phyloP scores from a whole-genome alignment of 1,140 invertebrate genomes.

The Harlomillsia oculata region DNA sequence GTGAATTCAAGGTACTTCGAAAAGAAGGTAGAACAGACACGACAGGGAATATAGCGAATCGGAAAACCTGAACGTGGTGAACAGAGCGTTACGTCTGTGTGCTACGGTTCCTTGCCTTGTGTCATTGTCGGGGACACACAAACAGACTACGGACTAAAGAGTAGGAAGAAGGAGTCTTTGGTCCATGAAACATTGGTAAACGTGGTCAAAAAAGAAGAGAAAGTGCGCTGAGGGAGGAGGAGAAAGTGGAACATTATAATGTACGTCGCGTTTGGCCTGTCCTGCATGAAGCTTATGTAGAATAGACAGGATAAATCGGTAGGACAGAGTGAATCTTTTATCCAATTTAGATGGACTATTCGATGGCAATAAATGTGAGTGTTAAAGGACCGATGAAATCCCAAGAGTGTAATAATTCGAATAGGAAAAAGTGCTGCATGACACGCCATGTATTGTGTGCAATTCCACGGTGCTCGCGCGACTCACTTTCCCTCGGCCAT shows the following conservation, averaged over 20 bases:
- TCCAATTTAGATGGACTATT: conserved; percentile 31
- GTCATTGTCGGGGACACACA: too few relatives aligned
- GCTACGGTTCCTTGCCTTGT: too few relatives aligned
- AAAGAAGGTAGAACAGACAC: neutral
- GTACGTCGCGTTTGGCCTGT: conserved; percentile 8
- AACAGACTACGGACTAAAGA: too few relatives aligned
- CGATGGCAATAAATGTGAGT: conserved; percentile 27
- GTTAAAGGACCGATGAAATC: conserved; percentile 28
- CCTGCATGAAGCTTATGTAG: conserved; percentile 9
- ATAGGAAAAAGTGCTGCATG: conserved; percentile 13
- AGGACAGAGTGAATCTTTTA: conserved; percentile 24
- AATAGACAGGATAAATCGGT: conserved; percentile 15
- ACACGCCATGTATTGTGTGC: conserved; percentile 17
- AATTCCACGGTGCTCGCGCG: too few relatives aligned
- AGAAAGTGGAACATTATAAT: conserved; percentile 8
- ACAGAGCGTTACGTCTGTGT: too few relatives aligned
- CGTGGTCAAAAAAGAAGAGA: too few relatives aligned
- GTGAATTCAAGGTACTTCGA: too few relatives aligned
- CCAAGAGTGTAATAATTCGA: conserved; percentile 26
- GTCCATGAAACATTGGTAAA: too few relatives aligned
- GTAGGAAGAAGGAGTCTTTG: too few relatives aligned
- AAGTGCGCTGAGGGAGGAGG: neutral
- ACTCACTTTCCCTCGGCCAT: conserved; percentile 13
- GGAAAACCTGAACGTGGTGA: too few relatives aligned
- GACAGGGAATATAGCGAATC: neutral